Base-by-base conservation (phyloP, 2,888 invertebrate species). In the Troides helena region DNA sequence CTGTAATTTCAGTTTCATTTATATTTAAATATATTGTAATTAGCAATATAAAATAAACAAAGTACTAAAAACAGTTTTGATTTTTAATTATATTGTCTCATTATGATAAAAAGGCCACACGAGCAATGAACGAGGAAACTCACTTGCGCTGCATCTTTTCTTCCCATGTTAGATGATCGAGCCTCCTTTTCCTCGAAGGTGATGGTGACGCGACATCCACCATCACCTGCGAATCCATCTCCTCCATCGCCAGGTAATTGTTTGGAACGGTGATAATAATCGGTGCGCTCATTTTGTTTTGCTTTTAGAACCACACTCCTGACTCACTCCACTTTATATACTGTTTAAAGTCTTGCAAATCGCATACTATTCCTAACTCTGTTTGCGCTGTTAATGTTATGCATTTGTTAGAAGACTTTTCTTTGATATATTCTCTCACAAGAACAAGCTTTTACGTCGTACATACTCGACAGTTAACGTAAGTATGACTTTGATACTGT, bases 61-160 rank as follows among this genome's bases (percentile, higher is more conserved):
- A 46, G 3, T 46, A 46, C 14, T 1, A 46, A 12, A 46, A 46
- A 46, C 12, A 46, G 12, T 6, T 18, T 46, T 46, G 46, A 14
- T 46, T 18, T n/a, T n/a, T 53, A n/a, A n/a, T 53, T 53, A n/a
- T 18, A n/a, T 62, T 23, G n/a, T 46, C 25, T 1, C 14, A 14
- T 25, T 39, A 6, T 50, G 1, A 63, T 77, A 74, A 74, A 74
- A 70, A 69, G 78, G 80, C 83, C 84, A 85, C 85, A 84, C 82
- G 81, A 74, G 81, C 85, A 57, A 78, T 68, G 67, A 66, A 46
- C 59, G 6, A 53, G 53, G 53, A 68, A 60, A 94, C 96, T 94
- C 89, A 97, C 97, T 97, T 97, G 83, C 97, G 93, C 86, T 97
- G 96, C 79, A 97, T 93, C 84, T 97, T 98, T 85, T 97, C 97